Evolutionary conservation across 2,797 vertebrate species (phyloP).

Genomic region (Cebuella pygmaea): DNA sequence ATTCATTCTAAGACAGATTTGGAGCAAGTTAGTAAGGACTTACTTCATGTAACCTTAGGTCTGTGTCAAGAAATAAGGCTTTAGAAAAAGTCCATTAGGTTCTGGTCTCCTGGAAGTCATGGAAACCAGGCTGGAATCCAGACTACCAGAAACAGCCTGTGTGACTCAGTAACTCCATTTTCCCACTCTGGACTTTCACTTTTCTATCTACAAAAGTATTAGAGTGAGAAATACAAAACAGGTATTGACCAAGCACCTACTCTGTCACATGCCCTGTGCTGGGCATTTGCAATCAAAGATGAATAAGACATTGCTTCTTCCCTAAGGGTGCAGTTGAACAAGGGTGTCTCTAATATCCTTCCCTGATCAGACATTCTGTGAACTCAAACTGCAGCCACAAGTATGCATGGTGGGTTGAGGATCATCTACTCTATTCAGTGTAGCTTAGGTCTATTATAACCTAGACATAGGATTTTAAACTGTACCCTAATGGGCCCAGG

Average conservation of each 20-base stretch:
- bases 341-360: not conserved
- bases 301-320: not conserved
- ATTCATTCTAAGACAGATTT: not conserved
- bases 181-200: not conserved
- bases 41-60: not conserved
- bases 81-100: not conserved
- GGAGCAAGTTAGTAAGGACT: not conserved
- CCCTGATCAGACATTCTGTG: not conserved
- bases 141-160: not conserved
- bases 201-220: not conserved
- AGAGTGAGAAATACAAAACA: not conserved
- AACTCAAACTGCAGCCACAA: not conserved
- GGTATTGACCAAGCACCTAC: not conserved
- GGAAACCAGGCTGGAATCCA: not conserved
- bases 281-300: not conserved
- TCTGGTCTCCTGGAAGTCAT: not conserved
- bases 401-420: not conserved
- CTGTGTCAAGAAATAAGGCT: not conserved
- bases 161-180: not conserved
- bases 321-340: not conserved
- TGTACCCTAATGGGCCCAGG: not conserved
- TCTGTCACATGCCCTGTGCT: not conserved
- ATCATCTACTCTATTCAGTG: not conserved
- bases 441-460: not conserved
- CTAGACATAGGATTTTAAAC: not conserved